Conservation (phyloP, 2,888 invertebrate genomes). For the Tupiocoris notatus region DNA sequence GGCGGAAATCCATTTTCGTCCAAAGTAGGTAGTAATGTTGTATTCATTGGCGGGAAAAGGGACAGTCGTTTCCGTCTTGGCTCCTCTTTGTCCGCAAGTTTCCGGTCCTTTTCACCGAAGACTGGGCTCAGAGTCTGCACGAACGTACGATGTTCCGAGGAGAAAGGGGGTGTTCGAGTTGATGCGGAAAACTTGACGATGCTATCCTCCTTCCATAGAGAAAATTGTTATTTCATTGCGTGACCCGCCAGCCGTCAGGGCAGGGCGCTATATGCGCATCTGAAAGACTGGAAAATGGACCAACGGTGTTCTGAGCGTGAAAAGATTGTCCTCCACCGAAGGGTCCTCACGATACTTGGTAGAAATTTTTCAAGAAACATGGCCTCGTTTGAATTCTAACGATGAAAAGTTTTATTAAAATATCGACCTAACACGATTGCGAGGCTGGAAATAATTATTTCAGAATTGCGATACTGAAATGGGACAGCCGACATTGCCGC, state of each 20-base stretch:
- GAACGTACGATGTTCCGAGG: not conserved
- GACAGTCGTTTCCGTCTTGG: not conserved
- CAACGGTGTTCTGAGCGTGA: not conserved
- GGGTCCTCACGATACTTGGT: too few species aligned
- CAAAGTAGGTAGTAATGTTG: not conserved
- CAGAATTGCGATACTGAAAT: too few species aligned
- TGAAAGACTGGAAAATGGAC: not conserved
- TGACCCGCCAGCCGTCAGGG: not conserved
- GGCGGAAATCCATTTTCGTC: not conserved
- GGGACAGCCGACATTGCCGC: too few species aligned
- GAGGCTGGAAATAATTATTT: too few species aligned
- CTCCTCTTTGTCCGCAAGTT: not conserved
- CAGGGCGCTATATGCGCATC: not conserved
- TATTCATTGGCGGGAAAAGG: not conserved
- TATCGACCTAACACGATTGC: too few species aligned
- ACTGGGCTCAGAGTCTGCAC: too few species aligned
- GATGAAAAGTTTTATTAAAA: too few species aligned
- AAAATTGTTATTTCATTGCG: not conserved
- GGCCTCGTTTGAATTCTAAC: too few species aligned
- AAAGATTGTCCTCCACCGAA: not conserved
- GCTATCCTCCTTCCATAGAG: not conserved
- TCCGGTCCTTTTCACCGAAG: not conserved
- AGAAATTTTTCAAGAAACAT: too few species aligned
- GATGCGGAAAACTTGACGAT: not conserved
- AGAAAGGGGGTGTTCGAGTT: not conserved